Conservation (phyloP, 2,113 vertebrate genomes). For the Entosphenus tridentatus region DNA sequence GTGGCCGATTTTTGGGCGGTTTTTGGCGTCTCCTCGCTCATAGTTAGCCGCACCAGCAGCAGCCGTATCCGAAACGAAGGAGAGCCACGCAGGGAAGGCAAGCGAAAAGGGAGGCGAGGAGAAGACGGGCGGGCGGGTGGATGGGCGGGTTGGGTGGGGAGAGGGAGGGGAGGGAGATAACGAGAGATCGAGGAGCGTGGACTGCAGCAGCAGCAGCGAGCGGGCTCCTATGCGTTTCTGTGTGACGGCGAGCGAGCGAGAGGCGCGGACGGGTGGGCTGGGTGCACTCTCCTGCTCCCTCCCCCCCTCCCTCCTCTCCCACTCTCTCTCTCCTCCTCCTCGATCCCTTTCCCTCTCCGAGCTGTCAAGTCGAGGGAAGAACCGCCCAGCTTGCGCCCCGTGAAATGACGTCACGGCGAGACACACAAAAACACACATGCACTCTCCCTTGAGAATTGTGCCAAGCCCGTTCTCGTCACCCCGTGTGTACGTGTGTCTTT, state of each 20-base stretch:
- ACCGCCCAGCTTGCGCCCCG: too few relatives aligned
- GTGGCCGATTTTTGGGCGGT: too few relatives aligned
- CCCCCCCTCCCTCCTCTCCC: neutral
- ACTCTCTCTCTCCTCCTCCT: conserved; percentile 1
- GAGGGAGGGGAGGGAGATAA: neutral
- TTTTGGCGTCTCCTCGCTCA: too few relatives aligned
- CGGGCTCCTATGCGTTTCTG: too few relatives aligned
- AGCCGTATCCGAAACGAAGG: too few relatives aligned
- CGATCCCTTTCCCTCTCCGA: neutral
- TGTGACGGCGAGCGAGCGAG: neutral
- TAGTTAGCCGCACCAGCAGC: too few relatives aligned
- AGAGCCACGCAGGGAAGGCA: too few relatives aligned
- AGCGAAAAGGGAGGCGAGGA: neutral
- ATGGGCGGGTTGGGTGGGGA: neutral
- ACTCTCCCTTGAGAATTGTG: neutral
- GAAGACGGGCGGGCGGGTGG: neutral
- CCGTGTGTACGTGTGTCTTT: too few relatives aligned
- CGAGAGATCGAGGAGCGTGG: too few relatives aligned
- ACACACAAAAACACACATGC: neutral
- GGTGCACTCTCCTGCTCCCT: neutral
- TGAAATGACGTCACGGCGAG: neutral
- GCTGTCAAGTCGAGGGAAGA: neutral
- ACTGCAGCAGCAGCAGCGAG: too few relatives aligned
- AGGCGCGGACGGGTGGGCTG: neutral
- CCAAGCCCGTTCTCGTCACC: too few relatives aligned